Base-by-base conservation (phyloP, 2,888 invertebrate genomes). In the Tiliacea aurago region DNA sequence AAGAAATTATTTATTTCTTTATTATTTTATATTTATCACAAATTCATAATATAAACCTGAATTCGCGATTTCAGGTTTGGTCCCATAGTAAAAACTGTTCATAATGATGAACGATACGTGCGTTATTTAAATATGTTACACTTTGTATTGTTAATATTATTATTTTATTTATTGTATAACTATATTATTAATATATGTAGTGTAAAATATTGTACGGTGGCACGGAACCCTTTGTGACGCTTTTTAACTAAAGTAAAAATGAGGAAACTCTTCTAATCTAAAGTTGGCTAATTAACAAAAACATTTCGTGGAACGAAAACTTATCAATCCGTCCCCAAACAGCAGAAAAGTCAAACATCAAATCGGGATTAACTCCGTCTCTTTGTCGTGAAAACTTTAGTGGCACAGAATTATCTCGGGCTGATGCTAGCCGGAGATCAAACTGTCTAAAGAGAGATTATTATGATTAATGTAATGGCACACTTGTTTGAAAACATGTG, bases 261-360 rank as follows among this genome's bases (percentile, higher is more conserved):
- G 11, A 53, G 18, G 13, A 62, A 66, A 66, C 53, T 62, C 49
- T 7, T 63, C 58, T 59, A 45, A 69, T 66, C 33, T 63, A 73
- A 80, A 78, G 43, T 47, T 64, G 18, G 45, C 55, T 73, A 78
- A 83, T 80, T 78, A 80, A 73, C 79, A 83, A 83, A 83, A 80
- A 69, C 78, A 69, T 53, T 56, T 20, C 45, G 11, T 15, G 28
- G 15, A 63, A 45, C 55, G 62, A 45, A 58, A 75, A 70, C 37
- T 80, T 80, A 59, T 79, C 71, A 82, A 69, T 80, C 81, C 64
- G 45, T 56, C 43, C n/a, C n/a, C 6, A 47, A 69, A 58, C 65
- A 77, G 15, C 11, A 3, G 15, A 23, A 49, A 78, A 83, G 62
- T 78, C 62, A 80, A 80, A 78, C 73, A 80, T 37, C 64, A 78